phyloP scores from a whole-genome alignment of 2,797 vertebrate genomes.

The Thripadectes ignobilis region DNA sequence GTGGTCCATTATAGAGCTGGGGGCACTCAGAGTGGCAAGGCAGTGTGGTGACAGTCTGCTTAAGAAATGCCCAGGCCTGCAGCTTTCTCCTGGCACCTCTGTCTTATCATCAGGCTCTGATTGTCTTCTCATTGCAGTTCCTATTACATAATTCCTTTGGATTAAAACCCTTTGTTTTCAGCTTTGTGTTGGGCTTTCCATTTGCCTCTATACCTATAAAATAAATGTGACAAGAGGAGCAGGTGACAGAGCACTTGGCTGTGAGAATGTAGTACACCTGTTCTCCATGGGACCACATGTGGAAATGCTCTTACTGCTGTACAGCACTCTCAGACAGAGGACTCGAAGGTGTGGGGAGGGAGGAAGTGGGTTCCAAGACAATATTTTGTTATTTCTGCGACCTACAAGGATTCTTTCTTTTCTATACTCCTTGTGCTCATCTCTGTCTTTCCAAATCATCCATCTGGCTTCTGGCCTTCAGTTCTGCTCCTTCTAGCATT shows the following conservation, averaged over 20 bases:
- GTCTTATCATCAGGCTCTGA: neutral
- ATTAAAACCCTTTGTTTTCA: neutral
- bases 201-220: neutral
- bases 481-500: neutral
- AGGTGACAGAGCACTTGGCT: neutral
- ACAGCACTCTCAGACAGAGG: fast-evolving
- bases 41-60: neutral
- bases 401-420: neutral
- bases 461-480: neutral
- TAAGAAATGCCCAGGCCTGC: neutral
- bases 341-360: neutral
- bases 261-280: neutral
- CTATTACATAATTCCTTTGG: neutral
- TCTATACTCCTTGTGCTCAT: neutral
- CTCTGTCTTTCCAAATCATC: neutral
- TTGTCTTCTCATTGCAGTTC: neutral
- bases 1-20: neutral
- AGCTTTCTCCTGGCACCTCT: neutral
- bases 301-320: neutral
- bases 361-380: neutral
- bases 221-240: neutral
- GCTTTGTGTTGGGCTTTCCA: neutral
- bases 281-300: fast-evolving
- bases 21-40: neutral
- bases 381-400: neutral